Conservation (phyloP, 2,888 invertebrate species). For the Xestoiulus laeticollis region DNA sequence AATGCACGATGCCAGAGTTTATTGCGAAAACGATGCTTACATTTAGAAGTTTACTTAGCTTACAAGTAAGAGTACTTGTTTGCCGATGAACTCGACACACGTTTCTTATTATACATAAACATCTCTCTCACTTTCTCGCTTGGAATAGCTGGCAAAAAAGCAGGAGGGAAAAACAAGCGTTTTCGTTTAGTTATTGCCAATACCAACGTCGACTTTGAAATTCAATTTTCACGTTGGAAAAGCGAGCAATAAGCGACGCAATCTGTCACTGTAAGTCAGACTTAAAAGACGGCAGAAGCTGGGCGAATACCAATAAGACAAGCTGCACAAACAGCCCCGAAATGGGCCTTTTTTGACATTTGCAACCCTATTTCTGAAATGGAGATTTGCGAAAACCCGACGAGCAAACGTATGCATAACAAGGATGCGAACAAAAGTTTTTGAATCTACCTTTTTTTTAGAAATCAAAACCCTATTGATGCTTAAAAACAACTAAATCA, state of each 20-base stretch:
- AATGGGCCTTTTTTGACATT: slow-evolving; percentile 12
- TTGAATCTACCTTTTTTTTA: background rate
- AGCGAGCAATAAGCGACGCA: slow-evolving; percentile 46
- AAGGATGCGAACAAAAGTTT: background rate
- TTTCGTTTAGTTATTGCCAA: slow-evolving; percentile 42
- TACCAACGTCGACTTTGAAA: slow-evolving; percentile 50
- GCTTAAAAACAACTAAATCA: no score
- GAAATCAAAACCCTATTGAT: no score
- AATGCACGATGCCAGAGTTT: slow-evolving; percentile 15
- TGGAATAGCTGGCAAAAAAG: background rate
- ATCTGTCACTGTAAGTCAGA: slow-evolving; percentile 48
- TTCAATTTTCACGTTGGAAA: slow-evolving; percentile 49
- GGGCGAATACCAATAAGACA: slow-evolving; percentile 44
- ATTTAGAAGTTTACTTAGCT: slow-evolving; percentile 43
- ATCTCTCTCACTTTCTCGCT: background rate
- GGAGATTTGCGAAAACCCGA: background rate
- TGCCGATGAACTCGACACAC: slow-evolving; percentile 44
- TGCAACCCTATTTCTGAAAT: background rate
- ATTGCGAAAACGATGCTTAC: slow-evolving; percentile 45
- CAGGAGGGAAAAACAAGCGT: background rate
- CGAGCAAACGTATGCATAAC: background rate
- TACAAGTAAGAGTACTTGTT: slow-evolving; percentile 45
- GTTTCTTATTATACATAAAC: slow-evolving; percentile 38
- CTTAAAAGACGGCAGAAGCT: slow-evolving; percentile 40
- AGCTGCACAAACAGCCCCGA: slow-evolving; percentile 5